phyloP scores from a whole-genome alignment of 2,113 vertebrate species.

The Sinocyclocheilus anshuiensis region DNA sequence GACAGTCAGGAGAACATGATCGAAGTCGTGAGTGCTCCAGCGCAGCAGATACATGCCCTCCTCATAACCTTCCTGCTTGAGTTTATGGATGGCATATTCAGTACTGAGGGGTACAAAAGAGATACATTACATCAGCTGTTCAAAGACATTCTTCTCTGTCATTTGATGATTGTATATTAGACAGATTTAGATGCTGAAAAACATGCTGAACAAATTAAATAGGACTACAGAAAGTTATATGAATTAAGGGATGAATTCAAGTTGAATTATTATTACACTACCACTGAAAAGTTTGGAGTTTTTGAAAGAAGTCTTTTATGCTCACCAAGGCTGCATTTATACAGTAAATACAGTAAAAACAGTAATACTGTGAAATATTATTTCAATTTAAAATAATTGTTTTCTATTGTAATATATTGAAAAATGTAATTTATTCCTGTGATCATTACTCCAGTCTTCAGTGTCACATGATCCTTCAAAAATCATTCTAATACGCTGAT shows the following conservation, averaged over 20 bases:
- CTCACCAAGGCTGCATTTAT: neutral
- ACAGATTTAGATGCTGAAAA: neutral
- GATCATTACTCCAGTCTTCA: neutral
- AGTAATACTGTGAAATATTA: neutral
- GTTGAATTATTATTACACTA: neutral
- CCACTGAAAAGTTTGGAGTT: neutral
- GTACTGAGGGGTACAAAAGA: conserved; percentile 71
- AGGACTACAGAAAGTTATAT: neutral
- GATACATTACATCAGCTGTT: neutral
- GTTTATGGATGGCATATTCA: conserved; percentile 83
- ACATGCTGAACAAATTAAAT: neutral
- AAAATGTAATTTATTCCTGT: neutral
- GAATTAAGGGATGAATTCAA: neutral
- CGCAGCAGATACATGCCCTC: conserved; percentile 84
- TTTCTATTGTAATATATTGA: neutral
- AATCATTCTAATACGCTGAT: neutral
- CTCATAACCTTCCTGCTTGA: conserved; percentile 82
- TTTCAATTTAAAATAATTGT: neutral
- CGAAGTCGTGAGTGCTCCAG: conserved; percentile 85
- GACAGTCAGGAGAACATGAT: conserved; percentile 87
- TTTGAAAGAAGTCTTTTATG: neutral
- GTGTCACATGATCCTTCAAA: neutral
- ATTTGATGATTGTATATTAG: neutral
- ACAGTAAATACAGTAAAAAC: neutral
- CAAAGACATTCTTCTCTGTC: neutral